phyloP scores from a whole-genome alignment of 1,140 invertebrate genomes.

The Oncopeltus fasciatus region DNA sequence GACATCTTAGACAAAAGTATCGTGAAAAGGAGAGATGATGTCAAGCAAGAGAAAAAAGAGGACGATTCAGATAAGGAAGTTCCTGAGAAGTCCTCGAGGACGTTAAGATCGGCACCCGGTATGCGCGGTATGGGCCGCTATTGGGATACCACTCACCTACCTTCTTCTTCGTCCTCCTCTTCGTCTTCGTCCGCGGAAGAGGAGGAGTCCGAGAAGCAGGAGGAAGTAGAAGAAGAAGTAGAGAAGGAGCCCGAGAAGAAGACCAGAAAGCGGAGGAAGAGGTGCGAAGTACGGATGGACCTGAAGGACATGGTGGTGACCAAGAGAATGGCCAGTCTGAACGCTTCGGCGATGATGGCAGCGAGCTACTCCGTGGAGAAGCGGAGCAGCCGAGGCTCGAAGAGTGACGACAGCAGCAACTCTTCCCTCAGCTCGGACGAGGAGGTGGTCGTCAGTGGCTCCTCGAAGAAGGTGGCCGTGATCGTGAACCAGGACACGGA shows the following conservation, averaged over 20 bases:
- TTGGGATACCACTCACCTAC: conserved; percentile 54
- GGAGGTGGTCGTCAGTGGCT: conserved; percentile 20
- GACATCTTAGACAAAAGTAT: conserved; percentile 18
- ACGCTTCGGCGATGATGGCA: conserved; percentile 80
- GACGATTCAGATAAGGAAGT: conserved; percentile 16
- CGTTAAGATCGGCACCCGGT: conserved; percentile 53
- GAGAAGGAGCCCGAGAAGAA: conserved; percentile 23
- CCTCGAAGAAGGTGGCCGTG: conserved; percentile 40
- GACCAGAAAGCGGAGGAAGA: conserved; percentile 34
- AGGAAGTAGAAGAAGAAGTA: conserved; percentile 18
- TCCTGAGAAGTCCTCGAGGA: conserved; percentile 31
- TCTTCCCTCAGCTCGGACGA: conserved; percentile 18
- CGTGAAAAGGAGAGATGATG: not conserved
- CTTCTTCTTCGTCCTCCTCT: conserved; percentile 30
- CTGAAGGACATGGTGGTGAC: conserved; percentile 74
- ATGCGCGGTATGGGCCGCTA: conserved; percentile 62
- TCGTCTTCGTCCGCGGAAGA: conserved; percentile 31
- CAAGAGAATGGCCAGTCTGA: conserved; percentile 83
- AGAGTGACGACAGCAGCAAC: conserved; percentile 8
- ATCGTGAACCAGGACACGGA: conserved; percentile 71
- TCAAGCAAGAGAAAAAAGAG: not conserved
- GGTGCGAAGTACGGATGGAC: conserved; percentile 61
- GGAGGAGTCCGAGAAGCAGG: conserved; percentile 25
- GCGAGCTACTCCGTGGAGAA: conserved; percentile 67
- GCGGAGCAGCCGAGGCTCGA: conserved; percentile 26